Percentiles rank a stretch among this genome's conserved stretches.
phyloP scores from a whole-genome alignment of 2,888 invertebrate species.

The Agonopterix heracliana region DNA sequence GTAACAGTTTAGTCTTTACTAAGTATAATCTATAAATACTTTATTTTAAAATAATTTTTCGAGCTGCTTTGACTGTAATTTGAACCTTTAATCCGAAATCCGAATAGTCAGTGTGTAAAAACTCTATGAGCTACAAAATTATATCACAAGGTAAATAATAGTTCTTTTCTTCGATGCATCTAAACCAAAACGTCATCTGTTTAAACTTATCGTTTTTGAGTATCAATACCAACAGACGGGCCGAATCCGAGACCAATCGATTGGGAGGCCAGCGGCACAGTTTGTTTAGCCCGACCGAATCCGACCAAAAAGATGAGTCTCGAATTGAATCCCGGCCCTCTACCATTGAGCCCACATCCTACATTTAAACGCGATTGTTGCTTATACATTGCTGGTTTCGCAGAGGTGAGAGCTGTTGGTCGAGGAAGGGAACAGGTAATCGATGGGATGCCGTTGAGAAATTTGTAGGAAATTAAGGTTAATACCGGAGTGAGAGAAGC shows the following conservation, averaged over 20 bases:
- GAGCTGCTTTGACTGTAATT: no score
- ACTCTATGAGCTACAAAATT: neutral
- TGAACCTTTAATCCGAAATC: no score
- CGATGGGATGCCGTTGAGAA: constrained; percentile 12
- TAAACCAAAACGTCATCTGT: neutral
- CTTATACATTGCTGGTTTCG: constrained; percentile 24
- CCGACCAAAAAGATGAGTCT: constrained; percentile 63
- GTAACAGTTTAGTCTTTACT: no score
- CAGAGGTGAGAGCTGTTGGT: neutral
- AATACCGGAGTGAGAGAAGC: constrained; percentile 20
- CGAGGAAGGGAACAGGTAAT: constrained; percentile 21
- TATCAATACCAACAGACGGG: constrained; percentile 21
- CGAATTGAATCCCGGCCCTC: constrained; percentile 56
- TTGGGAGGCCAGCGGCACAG: constrained; percentile 49
- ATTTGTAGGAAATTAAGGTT: neutral
- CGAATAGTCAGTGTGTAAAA: no score
- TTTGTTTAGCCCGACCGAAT: constrained; percentile 67
- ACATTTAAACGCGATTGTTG: neutral
- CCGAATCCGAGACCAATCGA: constrained; percentile 60
- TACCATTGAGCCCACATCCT: constrained; percentile 8
- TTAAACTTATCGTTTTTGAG: constrained; percentile 28
- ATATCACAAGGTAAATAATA: neutral
- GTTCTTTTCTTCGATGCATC: neutral
- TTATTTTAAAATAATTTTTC: no score
- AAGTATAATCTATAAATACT: no score